phyloP scores from a whole-genome alignment of 2,888 invertebrate species.

The Sclerodermus sp. region DNA sequence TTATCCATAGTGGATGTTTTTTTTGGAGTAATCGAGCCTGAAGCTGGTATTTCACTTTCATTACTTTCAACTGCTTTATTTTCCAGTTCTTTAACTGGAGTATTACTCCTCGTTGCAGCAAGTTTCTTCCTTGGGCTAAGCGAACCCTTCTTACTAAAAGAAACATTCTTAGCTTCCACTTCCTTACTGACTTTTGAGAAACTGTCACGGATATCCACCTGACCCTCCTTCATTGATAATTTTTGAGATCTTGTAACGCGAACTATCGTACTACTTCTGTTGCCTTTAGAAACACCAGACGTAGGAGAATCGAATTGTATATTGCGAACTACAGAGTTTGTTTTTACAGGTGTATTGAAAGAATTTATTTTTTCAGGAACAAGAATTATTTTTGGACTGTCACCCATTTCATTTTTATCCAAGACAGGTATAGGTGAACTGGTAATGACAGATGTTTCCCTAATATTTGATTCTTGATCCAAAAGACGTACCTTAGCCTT shows the following conservation, averaged over 20 bases:
- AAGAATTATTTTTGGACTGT: constrained; percentile 31
- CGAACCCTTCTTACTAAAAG: constrained; percentile 46
- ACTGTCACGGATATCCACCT: constrained; percentile 48
- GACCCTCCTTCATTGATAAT: constrained; percentile 33
- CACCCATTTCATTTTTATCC: constrained; percentile 16
- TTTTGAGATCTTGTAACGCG: constrained; percentile 28
- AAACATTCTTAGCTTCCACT: constrained; percentile 33
- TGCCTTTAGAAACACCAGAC: constrained; percentile 22
- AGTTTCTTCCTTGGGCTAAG: constrained; percentile 46
- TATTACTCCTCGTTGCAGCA: constrained; percentile 18
- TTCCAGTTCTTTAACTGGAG: constrained; percentile 24
- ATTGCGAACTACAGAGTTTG: constrained; percentile 33
- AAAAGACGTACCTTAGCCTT: constrained; percentile 56
- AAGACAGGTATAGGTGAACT: constrained; percentile 15
- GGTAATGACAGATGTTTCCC: constrained; percentile 6
- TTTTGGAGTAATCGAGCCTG: constrained; percentile 42
- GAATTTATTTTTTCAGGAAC: constrained; percentile 4
- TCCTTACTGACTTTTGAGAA: constrained; percentile 36
- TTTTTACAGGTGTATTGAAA: constrained; percentile 13
- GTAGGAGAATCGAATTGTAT: constrained; percentile 42
- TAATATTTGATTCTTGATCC: constrained; percentile 47
- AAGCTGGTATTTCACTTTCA: constrained; percentile 18
- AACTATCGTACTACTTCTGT: constrained; percentile 19
- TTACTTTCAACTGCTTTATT: constrained; percentile 15
- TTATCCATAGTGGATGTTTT: constrained; percentile 59